These are phyloP conservation scores for Excalfactoria chinensis DNA, from an alignment of 2,113 vertebrate genomes.

Conservation along the genomic window DNA sequence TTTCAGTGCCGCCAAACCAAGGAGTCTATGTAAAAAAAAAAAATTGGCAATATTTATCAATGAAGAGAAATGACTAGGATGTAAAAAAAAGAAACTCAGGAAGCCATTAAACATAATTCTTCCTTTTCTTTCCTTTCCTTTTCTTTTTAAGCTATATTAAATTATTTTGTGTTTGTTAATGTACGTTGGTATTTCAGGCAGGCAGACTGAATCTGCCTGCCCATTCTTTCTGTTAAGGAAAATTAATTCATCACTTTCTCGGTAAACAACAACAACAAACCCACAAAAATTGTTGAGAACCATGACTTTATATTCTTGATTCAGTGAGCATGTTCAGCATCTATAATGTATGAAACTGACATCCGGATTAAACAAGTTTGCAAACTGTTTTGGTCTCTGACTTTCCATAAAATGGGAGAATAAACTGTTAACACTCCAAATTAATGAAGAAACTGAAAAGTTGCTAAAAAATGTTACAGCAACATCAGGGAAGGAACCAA, in stretches of 20 bases:
- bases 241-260: background rate
- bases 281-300: background rate
- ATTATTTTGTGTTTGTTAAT: background rate
- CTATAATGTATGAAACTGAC: background rate
- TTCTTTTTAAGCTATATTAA: background rate
- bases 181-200: background rate
- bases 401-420: background rate
- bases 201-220: background rate
- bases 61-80: background rate
- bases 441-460: background rate
- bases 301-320: background rate
- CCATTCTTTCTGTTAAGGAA: background rate
- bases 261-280: background rate
- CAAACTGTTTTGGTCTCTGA: background rate
- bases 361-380: background rate
- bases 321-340: background rate
- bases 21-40: background rate
- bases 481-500: background rate
- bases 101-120: background rate
- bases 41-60: background rate
- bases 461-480: background rate
- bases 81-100: background rate
- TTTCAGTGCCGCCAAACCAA: background rate
- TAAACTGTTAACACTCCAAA: background rate
- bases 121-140: no score